Evolutionary conservation across 2,797 vertebrate genomes (phyloP), one percentile per base, ranked within the genome.

Genomic region (Channa striata): DNA sequence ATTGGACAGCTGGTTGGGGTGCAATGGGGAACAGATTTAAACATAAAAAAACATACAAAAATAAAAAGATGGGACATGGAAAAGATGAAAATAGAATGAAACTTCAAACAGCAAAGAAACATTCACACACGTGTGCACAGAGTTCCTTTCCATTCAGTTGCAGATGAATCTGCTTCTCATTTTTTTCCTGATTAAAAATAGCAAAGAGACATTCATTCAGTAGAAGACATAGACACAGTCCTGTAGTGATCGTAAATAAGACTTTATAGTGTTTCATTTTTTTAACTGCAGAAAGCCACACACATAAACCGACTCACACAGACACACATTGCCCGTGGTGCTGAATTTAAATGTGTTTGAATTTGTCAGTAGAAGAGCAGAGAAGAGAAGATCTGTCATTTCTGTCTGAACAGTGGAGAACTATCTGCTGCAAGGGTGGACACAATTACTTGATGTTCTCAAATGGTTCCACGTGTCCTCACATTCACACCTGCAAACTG

Each of bases 281-380:
- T 14, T 12, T 14, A 12, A 14, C 39, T 40, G 13, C 11, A 39
- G 11, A 13, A 12, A 40, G 39, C 14, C 49, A 59, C 19, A 37
- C 17, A 51, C 58, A 50, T 47, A 43, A 19, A 47, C 42, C 13
- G 42, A 39, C 51, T 34, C 12, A 57, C 21, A 59, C 57, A 37
- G 8, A 40, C 30, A 16, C 50, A 9, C 16, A 33, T 48, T 19
- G 53, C 66, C 30, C 30, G 54, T 47, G 56, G 68, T 61, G 51
- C 46, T 44, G 68, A 62, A 77, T 70, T 72, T 77, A 33, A 73
- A 64, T 68, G 49, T 78, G 76, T 73, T 78, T 74, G 23, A 66
- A 71, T 67, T 43, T 61, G 62, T 68, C 68, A 76, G 59, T 42
- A 63, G 21, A 72, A 19, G 46, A 74, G 59, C 46, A 34, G 43